Evolutionary conservation across 2,113 vertebrate genomes (phyloP).

Genomic region (Sigmodon hispidus): DNA sequence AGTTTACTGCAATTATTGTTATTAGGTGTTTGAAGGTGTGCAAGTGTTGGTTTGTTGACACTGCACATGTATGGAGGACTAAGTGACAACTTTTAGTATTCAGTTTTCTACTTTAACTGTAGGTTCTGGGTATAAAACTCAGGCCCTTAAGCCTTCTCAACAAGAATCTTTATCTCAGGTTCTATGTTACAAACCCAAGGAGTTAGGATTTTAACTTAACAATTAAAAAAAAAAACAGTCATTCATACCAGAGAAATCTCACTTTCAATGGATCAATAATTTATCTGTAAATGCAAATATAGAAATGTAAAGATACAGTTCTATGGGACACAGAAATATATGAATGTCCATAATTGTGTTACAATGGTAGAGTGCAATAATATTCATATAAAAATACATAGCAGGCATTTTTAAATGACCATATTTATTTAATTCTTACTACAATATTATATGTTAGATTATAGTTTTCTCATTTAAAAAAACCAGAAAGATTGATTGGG

Average conservation of each 20-base stretch:
- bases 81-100: neutral
- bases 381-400: slow-evolving; percentile 29
- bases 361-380: neutral
- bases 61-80: too few species aligned
- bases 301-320: neutral
- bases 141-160: neutral
- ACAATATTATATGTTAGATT: slow-evolving; percentile 45
- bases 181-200: too few species aligned
- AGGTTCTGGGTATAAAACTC: neutral
- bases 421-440: slow-evolving; percentile 36
- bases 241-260: neutral
- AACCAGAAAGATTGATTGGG: too few species aligned
- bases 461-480: slow-evolving; percentile 39
- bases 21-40: neutral
- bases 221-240: neutral
- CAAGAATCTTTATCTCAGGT: neutral
- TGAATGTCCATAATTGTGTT: neutral
- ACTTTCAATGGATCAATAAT: neutral
- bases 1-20: neutral
- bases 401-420: slow-evolving; percentile 35
- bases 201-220: neutral
- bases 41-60: neutral
- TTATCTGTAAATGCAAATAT: neutral
- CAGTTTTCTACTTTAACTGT: neutral
- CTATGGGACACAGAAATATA: neutral